phyloP scores from a whole-genome alignment of 2,888 invertebrate species.

The Phyto melanocephala region DNA sequence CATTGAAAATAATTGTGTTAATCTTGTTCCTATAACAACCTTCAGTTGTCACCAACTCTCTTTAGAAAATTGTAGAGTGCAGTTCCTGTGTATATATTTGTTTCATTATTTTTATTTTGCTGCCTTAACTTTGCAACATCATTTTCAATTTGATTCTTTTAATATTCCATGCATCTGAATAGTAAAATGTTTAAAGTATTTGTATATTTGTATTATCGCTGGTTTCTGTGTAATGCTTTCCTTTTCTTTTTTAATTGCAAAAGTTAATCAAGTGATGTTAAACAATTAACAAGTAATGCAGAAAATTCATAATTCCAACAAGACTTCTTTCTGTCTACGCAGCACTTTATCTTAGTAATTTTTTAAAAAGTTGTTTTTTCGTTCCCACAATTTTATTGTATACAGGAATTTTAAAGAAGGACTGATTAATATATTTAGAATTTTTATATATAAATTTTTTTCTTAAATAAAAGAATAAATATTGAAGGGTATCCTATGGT shows the following conservation, averaged over 20 bases:
- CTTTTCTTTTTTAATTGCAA: constrained; percentile 53
- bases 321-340: no score
- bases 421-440: no score
- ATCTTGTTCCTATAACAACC: neutral
- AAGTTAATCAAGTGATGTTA: constrained; percentile 65
- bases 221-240: constrained; percentile 9
- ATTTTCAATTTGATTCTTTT: constrained; percentile 13
- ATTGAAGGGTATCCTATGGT: no score
- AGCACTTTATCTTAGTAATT: no score
- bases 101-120: constrained; percentile 1
- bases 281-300: constrained; percentile 64
- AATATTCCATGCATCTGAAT: constrained; percentile 22
- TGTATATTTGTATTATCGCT: neutral
- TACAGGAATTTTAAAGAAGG: neutral
- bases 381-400: neutral
- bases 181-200: no score
- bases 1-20: constrained; percentile 20
- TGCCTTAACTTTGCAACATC: constrained; percentile 35
- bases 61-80: no score
- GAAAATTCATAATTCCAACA: constrained; percentile 59
- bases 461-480: no score
- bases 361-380: no score
- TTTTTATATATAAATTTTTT: no score
- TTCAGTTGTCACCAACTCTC: no score
- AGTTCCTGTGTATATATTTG: no score